These are phyloP conservation scores for Amyelois transitella DNA, from an alignment of 1,140 invertebrate genomes.

Conservation along the genomic window DNA sequence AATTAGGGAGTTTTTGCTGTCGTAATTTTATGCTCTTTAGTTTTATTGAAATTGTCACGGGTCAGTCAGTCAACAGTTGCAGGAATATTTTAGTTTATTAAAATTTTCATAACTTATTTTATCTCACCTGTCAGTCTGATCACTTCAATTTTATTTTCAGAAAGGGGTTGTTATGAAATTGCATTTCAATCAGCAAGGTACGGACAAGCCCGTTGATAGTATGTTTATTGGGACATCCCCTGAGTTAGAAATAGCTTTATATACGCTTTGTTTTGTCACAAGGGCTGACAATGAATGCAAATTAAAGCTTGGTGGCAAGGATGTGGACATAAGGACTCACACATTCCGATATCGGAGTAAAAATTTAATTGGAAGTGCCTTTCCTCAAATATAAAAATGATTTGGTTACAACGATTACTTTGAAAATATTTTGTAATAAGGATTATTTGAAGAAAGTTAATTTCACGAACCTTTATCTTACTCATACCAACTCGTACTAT, in stretches of 20 bases:
- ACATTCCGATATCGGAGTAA: conserved; percentile 84
- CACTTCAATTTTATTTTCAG: conserved; percentile 73
- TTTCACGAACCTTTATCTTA: too few species aligned
- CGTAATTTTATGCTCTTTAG: too few species aligned
- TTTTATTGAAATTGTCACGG: too few species aligned
- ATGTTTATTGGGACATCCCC: conserved; percentile 94
- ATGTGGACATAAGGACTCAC: conserved; percentile 82
- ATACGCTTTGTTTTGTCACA: conserved; percentile 88
- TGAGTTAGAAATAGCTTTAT: conserved; percentile 93
- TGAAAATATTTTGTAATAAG: too few species aligned
- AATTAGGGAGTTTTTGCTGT: too few species aligned
- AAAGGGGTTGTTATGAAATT: conserved; percentile 87
- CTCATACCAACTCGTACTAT: too few species aligned
- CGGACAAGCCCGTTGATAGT: conserved; percentile 84
- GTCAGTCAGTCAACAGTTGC: too few species aligned
- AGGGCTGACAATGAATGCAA: conserved; percentile 82
- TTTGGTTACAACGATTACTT: neutral
- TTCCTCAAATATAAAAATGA: conserved; percentile 80
- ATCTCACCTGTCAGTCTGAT: too few species aligned
- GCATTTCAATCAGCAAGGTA: conserved; percentile 83
- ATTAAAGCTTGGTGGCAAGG: conserved; percentile 80
- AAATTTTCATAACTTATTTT: too few species aligned
- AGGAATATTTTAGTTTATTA: too few species aligned
- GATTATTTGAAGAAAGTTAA: too few species aligned
- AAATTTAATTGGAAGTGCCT: conserved; percentile 86